A percentile compares a stretch with the other conserved stretches of the same genome.
phyloP scores from a whole-genome alignment of 92 coral and sea anemone genomes.

The Scolanthus callimorphus region DNA sequence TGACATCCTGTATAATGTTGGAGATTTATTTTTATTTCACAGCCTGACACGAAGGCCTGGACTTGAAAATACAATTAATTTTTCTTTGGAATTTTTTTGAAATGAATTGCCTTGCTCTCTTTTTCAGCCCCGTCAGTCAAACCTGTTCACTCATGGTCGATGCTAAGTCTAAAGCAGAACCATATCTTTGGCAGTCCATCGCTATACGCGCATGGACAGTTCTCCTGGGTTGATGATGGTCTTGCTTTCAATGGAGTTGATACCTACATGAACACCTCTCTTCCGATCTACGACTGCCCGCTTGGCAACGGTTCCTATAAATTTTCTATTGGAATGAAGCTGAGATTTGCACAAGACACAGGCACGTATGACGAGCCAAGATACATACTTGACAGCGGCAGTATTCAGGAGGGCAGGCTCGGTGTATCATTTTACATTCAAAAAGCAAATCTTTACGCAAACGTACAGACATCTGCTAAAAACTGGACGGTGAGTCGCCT shows the following conservation, averaged over 20 bases:
- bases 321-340: conserved; percentile 72
- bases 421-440: conserved; percentile 80
- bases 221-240: conserved; percentile 47
- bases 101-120: too few relatives aligned
- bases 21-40: too few relatives aligned
- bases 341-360: conserved; percentile 38
- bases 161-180: conserved; percentile 50
- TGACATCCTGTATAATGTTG: too few relatives aligned
- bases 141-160: conserved; percentile 96
- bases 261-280: conserved; percentile 44
- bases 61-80: too few relatives aligned
- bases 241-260: conserved; percentile 67
- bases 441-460: conserved; percentile 59
- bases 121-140: conserved; percentile 82
- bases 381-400: conserved; percentile 89
- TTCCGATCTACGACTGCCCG: conserved; percentile 56
- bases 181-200: conserved; percentile 72
- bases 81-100: too few relatives aligned
- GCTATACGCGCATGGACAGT: conserved; percentile 69
- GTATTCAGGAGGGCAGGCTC: conserved; percentile 63
- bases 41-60: too few relatives aligned
- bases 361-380: conserved; percentile 58
- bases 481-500: conserved; percentile 90
- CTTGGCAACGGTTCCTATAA: conserved; percentile 58
- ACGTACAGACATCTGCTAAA: conserved; percentile 67